A percentile compares a stretch with the other conserved stretches of the same genome.
phyloP scores from a whole-genome alignment of 2,888 invertebrate genomes.

The Caenorhabditis wallacei region DNA sequence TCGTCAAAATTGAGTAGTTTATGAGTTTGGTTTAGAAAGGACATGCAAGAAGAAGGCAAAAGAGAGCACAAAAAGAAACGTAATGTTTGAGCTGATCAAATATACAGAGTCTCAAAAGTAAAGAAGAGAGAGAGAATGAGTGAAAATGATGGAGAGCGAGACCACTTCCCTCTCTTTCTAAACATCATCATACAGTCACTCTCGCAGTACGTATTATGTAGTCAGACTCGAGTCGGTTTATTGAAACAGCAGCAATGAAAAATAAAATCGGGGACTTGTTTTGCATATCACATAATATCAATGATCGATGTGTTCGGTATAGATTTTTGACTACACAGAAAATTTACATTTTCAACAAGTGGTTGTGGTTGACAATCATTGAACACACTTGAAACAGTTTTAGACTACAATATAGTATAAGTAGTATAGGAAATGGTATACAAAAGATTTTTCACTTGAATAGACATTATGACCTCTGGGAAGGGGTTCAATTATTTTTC shows the following conservation, averaged over 20 bases:
- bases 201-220: conserved; percentile 39
- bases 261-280: background rate
- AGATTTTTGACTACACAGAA: background rate
- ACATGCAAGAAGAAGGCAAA: conserved; percentile 29
- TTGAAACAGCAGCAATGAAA: conserved; percentile 29
- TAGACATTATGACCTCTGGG: too few relatives aligned
- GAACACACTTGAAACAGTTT: background rate
- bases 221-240: conserved; percentile 32
- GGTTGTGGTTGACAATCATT: background rate
- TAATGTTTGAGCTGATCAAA: conserved; percentile 56
- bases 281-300: conserved; percentile 4
- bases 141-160: conserved; percentile 5
- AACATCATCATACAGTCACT: conserved; percentile 35
- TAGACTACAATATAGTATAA: background rate
- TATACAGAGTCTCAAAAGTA: conserved; percentile 42
- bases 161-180: conserved; percentile 29
- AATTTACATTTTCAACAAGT: too few relatives aligned
- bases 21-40: conserved; percentile 45
- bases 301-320: background rate
- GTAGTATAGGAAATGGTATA: too few relatives aligned
- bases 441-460: too few relatives aligned
- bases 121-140: conserved; percentile 1
- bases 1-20: conserved; percentile 26
- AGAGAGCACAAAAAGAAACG: background rate
- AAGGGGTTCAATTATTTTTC: too few relatives aligned